Base-by-base conservation (phyloP, 2,888 invertebrate species). In the Junonia oenone region DNA sequence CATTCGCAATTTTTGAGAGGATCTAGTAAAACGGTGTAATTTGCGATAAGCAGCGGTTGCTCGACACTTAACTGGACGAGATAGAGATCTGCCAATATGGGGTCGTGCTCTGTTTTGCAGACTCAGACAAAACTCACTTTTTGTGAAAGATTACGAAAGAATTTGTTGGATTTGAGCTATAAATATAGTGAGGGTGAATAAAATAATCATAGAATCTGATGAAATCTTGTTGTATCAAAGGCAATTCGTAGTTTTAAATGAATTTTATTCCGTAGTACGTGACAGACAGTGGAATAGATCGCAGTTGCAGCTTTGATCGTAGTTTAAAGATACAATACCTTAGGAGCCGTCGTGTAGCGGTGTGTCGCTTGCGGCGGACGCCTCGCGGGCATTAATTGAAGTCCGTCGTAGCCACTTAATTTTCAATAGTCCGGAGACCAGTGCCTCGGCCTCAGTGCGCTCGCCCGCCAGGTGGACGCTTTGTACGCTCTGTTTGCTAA, bases 401-500 rank as follows among this genome's bases (percentile, higher is more conserved):
- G 82, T 80, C 75, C 71, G 75, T 75, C 74, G 73, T 71, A 76
- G 74, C 68, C 72, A 82, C 78, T 83, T 86, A 81, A 83, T 83
- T 83, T 79, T 77, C 77, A 74, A 82, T 78, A 75, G 76, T 69
- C 74, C 64, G 65, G 71, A 63, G 67, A 58, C 62, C 59, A 56
- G 58, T 47, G 57, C 54, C 51, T 55, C 51, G 66, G 53, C 53
- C 47, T 66, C 67, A 59, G 63, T 61, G 65, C 66, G 52, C 51
- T 45, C 29, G 66, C 68, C 68, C 69, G 74, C 74, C 86, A 86
- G 87, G 84, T 88, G 86, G 81, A 81, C 79, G 75, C 85, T 83
- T 84, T 86, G 84, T 86, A 78, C 75, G 63, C 74, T 69, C 73
- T 87, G 85, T 89, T 89, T 89, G 89, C 89, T 81, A 81, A 85